Evolutionary conservation across 1,140 invertebrate genomes (phyloP).

Genomic region (Drosophila kohkoa): DNA sequence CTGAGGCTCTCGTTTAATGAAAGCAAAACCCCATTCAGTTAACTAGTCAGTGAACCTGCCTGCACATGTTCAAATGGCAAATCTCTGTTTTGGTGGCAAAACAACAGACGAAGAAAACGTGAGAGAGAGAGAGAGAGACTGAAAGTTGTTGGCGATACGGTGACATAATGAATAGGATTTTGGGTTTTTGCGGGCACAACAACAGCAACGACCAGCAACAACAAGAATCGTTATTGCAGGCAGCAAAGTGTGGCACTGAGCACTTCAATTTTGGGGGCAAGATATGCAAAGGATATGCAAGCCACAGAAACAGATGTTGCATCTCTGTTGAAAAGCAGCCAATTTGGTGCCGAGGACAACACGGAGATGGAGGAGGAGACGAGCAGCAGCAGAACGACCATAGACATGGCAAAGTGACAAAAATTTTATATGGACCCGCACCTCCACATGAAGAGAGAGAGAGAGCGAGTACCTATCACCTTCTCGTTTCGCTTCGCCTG

Average conservation of each 20-base stretch:
- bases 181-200: constrained; percentile 66
- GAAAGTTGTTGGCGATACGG: constrained; percentile 49
- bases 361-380: background rate
- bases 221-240: background rate
- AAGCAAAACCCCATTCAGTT: constrained; percentile 18
- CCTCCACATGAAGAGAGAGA: background rate
- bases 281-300: constrained; percentile 77
- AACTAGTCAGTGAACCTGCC: background rate
- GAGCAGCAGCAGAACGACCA: constrained; percentile 45
- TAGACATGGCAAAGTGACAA: constrained; percentile 84
- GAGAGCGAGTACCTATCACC: background rate
- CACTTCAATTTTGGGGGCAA: constrained; percentile 76
- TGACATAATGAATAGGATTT: constrained; percentile 82
- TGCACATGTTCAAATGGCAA: constrained; percentile 45
- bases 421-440: constrained; percentile 78
- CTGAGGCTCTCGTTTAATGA: constrained; percentile 70
- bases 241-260: constrained; percentile 17
- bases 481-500: background rate
- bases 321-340: constrained; percentile 84
- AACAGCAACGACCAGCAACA: too few relatives aligned
- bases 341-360: constrained; percentile 62
- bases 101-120: background rate
- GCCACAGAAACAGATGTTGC: constrained; percentile 82
- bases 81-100: constrained; percentile 29
- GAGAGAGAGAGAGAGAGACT: background rate